Evolutionary conservation across 1,140 invertebrate species (phyloP), one percentile per base, ranked within the genome.

Genomic region (Cyphomyrmex costatus): DNA sequence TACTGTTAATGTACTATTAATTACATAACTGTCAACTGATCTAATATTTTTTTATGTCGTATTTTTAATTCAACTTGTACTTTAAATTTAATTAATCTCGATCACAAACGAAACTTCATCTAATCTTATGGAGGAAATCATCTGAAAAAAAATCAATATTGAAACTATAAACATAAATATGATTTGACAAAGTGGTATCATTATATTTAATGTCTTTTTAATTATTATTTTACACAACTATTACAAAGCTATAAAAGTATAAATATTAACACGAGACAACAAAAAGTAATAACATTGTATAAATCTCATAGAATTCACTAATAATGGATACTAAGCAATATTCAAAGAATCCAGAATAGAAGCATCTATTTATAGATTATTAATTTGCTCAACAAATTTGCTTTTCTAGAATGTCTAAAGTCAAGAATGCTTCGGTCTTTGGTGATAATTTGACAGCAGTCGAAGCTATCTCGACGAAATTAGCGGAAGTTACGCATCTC

Each of bases 401-500:
- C 3, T 46, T 74, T 74, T 82, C 65, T 89, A 95, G 94, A 88
- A 93, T 95, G 92, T 92, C 90, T n/a, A 92, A 92, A 66, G 77
- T 86, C 27, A 89, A 92, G 83, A 86, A 87, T 49, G 85, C 77
- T 58, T 89, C 79, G 30, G 63, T 63, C 60, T 92, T 87, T 49
- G 93, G 93, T 24, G 95, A 94, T 86, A 97, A 97, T 92, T 94
- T 95, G 61, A 96, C 96, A 68, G 96, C 97, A 2, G 95, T 97
- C 8, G 96, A 97, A 60, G 96, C 97, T 12, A 97, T 97, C 49
- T 96, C 96, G 10, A 96, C 96, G 85, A 96, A 95, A 90, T 93
- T 97, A 42, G 93, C 95, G n/a, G 96, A 97, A 92, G 96, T 97
- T 0, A 96, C 96, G 8, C 95, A 95, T 65, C 95, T 97, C 2